phyloP scores from a whole-genome alignment of 2,888 invertebrate species.

The Lithophane semibrunnea region DNA sequence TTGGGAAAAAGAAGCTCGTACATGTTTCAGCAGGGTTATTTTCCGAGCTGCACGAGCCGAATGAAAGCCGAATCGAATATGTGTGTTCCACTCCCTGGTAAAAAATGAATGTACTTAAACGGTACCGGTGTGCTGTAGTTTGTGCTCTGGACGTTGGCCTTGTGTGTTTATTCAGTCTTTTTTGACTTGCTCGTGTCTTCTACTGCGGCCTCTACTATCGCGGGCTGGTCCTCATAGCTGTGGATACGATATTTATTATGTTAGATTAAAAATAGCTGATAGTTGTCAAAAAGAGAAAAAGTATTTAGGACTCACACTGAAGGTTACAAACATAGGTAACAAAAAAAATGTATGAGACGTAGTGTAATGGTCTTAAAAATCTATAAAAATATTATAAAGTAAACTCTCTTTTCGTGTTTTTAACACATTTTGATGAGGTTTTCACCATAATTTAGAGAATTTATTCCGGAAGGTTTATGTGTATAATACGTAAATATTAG shows the following conservation, averaged over 20 bases:
- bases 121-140: constrained; percentile 61
- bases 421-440: too few relatives aligned
- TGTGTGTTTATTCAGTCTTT: constrained; percentile 80
- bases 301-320: background rate
- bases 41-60: background rate
- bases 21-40: background rate
- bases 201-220: constrained; percentile 69
- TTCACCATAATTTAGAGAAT: too few relatives aligned
- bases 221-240: constrained; percentile 88
- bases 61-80: constrained; percentile 3
- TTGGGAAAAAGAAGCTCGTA: background rate
- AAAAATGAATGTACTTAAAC: constrained; percentile 62
- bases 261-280: background rate
- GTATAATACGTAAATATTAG: too few relatives aligned
- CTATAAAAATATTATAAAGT: too few relatives aligned
- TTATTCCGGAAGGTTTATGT: too few relatives aligned
- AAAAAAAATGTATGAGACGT: too few relatives aligned
- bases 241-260: constrained; percentile 19
- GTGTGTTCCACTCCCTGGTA: background rate
- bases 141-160: constrained; percentile 59
- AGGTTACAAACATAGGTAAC: background rate
- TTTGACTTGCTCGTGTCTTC: constrained; percentile 76
- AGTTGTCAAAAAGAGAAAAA: background rate
- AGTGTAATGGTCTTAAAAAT: too few relatives aligned
- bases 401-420: too few relatives aligned